Evolutionary conservation across 2,113 vertebrate genomes (phyloP).

Genomic region (Anarrhichthys ocellatus): DNA sequence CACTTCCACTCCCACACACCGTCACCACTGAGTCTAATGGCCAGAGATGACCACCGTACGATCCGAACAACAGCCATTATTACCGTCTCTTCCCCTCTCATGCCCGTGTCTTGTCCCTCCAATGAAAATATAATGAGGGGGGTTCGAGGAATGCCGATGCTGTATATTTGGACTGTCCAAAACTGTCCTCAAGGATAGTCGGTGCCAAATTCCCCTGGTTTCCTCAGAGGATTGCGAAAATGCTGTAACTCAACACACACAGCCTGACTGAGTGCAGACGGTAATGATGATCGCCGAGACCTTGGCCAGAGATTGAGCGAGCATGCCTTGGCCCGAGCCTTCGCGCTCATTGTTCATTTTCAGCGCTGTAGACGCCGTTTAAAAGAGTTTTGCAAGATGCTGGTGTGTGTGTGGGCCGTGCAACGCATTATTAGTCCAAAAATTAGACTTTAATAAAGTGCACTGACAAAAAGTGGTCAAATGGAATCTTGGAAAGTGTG

Average conservation of each 20-base stretch:
- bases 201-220: constrained; percentile 73
- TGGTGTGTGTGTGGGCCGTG: constrained; percentile 44
- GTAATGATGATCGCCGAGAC: constrained; percentile 77
- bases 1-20: constrained; percentile 37
- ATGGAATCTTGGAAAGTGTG: constrained; percentile 37
- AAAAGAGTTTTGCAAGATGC: constrained; percentile 54
- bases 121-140: constrained; percentile 67
- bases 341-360: constrained; percentile 66
- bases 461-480: constrained; percentile 14
- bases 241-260: constrained; percentile 70
- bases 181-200: constrained; percentile 60
- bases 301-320: constrained; percentile 69
- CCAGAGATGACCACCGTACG: constrained; percentile 24
- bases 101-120: constrained; percentile 45
- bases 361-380: constrained; percentile 29
- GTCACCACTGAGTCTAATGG: constrained; percentile 15
- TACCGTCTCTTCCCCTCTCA: background rate
- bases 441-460: constrained; percentile 46
- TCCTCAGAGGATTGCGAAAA: constrained; percentile 77
- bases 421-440: constrained; percentile 32
- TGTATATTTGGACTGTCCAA: constrained; percentile 72
- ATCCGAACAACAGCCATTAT: constrained; percentile 41
- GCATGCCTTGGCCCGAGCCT: constrained; percentile 64
- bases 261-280: constrained; percentile 70
- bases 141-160: constrained; percentile 55